A percentile compares a stretch with the other conserved stretches of the same genome.
Conservation (phyloP, 2,113 vertebrate genomes). For the Rhinichthys klamathensis region DNA sequence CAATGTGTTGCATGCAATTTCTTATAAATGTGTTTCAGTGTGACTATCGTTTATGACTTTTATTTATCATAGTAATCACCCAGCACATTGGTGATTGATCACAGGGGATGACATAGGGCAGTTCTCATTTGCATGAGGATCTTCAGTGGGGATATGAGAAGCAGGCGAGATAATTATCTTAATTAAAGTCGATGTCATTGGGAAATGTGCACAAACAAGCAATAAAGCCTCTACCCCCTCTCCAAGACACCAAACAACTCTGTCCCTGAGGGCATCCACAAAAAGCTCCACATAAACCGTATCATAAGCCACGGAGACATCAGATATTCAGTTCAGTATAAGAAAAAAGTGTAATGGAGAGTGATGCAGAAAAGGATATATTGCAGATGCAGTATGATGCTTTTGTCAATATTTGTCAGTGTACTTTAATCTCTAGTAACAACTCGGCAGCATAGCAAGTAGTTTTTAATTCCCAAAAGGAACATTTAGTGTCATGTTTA, state of each 20-base stretch:
- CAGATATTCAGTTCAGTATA: slow-evolving; percentile 67
- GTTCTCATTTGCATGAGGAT: slow-evolving; percentile 61
- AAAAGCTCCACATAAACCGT: slow-evolving; percentile 23
- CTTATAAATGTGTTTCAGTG: slow-evolving; percentile 1
- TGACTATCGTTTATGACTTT: slow-evolving; percentile 62
- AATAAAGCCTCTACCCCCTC: slow-evolving; percentile 62
- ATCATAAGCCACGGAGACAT: slow-evolving; percentile 56
- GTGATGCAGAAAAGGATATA: slow-evolving; percentile 54
- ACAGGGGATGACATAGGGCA: slow-evolving; percentile 42
- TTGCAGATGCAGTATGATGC: slow-evolving; percentile 55
- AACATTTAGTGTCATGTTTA: no score
- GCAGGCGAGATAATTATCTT: slow-evolving; percentile 71
- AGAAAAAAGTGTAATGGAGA: slow-evolving; percentile 55
- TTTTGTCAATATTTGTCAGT: slow-evolving; percentile 69
- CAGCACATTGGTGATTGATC: slow-evolving; percentile 63
- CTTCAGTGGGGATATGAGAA: slow-evolving; percentile 58
- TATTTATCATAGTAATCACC: slow-evolving; percentile 72
- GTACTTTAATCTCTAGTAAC: slow-evolving; percentile 67
- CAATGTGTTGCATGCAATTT: no score
- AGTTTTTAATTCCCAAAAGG: slow-evolving; percentile 55
- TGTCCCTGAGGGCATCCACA: slow-evolving; percentile 33
- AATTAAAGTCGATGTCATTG: slow-evolving; percentile 75
- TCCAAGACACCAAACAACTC: slow-evolving; percentile 52
- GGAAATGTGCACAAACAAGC: slow-evolving; percentile 71
- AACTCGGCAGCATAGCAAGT: slow-evolving; percentile 63